Percentiles rank a stretch among this genome's conserved stretches.
These are phyloP conservation scores for Microctenopoma steveboyesi DNA, from an alignment of 2,797 vertebrate species.

Conservation along the genomic window DNA sequence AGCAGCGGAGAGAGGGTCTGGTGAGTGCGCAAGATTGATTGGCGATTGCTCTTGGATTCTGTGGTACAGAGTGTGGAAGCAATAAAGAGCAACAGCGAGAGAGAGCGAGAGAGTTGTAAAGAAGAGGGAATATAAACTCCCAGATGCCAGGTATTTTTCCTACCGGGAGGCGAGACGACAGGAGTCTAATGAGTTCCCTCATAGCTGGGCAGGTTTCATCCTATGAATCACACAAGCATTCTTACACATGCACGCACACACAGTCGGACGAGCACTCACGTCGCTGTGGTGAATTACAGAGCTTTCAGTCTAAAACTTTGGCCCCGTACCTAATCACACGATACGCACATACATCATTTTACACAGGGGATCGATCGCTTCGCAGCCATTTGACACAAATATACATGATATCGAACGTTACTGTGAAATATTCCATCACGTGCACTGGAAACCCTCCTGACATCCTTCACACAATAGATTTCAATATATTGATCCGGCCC, in stretches of 20 bases:
- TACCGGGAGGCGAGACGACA: constrained; percentile 71
- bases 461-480: constrained; percentile 46
- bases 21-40: constrained; percentile 76
- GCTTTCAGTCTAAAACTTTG: constrained; percentile 68
- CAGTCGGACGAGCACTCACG: constrained; percentile 10
- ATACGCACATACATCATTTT: constrained; percentile 62
- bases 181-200: constrained; percentile 78
- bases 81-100: constrained; percentile 62
- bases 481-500: constrained; percentile 58
- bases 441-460: constrained; percentile 42
- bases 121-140: constrained; percentile 77
- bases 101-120: constrained; percentile 63
- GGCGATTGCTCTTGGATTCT: constrained; percentile 77
- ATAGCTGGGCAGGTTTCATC: constrained; percentile 63
- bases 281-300: constrained; percentile 69
- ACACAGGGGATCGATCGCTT: constrained; percentile 50
- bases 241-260: constrained; percentile 10
- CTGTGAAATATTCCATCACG: constrained; percentile 54
- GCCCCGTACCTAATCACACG: constrained; percentile 60
- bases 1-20: constrained; percentile 49
- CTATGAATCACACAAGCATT: constrained; percentile 72
- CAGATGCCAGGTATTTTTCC: constrained; percentile 78
- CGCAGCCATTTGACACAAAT: constrained; percentile 61
- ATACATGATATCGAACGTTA: constrained; percentile 53
- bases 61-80: constrained; percentile 72